phyloP scores from a whole-genome alignment of 2,888 invertebrate species.

The Nomada flava region DNA sequence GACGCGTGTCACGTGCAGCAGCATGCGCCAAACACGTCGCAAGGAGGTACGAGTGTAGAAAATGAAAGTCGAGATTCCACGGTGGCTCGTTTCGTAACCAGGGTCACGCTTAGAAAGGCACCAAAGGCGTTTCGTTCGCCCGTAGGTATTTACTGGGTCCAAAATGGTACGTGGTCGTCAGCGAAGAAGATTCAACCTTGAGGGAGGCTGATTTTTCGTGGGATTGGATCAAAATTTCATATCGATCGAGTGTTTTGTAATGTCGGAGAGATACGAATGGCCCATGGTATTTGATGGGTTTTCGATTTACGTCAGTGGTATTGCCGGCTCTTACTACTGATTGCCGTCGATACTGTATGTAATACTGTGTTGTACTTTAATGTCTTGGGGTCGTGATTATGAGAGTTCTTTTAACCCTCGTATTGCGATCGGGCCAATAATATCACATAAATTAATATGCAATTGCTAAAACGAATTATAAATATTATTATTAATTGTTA shows the following conservation, averaged over 20 bases:
- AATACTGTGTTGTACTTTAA: no score
- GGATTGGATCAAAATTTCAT: background rate
- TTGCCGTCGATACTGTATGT: background rate
- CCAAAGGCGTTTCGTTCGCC: conserved; percentile 52
- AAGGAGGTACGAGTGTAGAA: conserved; percentile 66
- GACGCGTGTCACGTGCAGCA: conserved; percentile 63
- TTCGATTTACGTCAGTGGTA: no score
- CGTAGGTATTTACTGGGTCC: conserved; percentile 28
- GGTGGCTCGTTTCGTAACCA: conserved; percentile 68
- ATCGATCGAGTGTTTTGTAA: background rate
- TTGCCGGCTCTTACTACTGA: no score
- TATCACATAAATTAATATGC: no score
- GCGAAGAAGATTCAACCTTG: background rate
- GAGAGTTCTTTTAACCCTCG: no score
- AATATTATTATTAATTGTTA: no score
- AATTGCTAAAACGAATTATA: no score
- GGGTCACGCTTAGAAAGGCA: conserved; percentile 72
- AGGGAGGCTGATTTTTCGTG: background rate
- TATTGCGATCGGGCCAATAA: no score
- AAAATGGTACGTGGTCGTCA: conserved; percentile 19
- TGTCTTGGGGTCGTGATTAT: no score
- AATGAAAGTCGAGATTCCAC: conserved; percentile 79
- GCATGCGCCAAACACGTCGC: conserved; percentile 63
- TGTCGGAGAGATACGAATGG: no score
- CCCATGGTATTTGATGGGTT: no score